phyloP scores from a whole-genome alignment of 2,113 vertebrate species.

The Smithornis capensis region DNA sequence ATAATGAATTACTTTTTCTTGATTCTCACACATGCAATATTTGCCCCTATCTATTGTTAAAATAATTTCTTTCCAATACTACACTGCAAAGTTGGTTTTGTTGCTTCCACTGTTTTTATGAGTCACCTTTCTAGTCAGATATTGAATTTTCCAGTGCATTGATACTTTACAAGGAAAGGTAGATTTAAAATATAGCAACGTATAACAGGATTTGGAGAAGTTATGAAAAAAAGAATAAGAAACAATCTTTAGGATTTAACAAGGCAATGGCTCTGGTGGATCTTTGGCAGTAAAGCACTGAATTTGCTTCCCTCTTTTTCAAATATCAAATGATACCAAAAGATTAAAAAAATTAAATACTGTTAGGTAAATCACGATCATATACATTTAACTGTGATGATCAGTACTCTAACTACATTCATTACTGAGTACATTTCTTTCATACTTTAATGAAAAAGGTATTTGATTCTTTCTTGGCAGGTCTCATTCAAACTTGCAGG shows the following conservation, averaged over 20 bases:
- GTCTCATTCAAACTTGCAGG: neutral
- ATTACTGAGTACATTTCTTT: neutral
- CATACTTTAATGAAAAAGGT: neutral
- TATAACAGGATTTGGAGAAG: neutral
- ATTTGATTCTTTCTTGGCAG: neutral
- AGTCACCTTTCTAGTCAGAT: neutral
- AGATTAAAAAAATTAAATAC: neutral
- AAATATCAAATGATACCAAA: neutral
- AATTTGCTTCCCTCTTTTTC: neutral
- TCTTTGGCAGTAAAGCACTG: neutral
- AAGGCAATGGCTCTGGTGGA: neutral
- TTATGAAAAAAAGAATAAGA: neutral
- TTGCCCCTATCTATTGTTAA: no score
- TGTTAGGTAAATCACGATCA: neutral
- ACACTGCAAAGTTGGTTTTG: neutral
- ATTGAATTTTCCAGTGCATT: neutral
- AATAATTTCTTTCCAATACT: neutral
- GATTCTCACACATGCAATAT: neutral
- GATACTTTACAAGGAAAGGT: neutral
- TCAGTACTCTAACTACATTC: neutral
- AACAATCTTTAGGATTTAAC: neutral
- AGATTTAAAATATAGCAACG: neutral
- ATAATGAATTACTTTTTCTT: neutral
- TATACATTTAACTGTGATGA: neutral
- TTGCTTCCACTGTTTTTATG: neutral